phyloP scores from a whole-genome alignment of 2,113 vertebrate genomes.

The Clinocottus analis region DNA sequence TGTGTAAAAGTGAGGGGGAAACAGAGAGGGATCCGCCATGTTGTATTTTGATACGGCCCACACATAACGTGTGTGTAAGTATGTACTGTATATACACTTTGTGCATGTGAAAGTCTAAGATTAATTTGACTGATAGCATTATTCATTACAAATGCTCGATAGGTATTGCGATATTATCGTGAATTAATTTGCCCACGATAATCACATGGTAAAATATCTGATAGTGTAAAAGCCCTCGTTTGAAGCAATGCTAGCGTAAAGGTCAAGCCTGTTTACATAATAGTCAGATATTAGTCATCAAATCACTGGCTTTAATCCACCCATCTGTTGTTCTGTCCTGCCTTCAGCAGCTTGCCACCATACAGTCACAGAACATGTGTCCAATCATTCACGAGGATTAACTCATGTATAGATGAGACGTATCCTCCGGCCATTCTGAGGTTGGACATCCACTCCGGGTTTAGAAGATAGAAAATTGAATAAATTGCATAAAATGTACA shows the following conservation, averaged over 20 bases:
- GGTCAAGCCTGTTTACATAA: conserved; percentile 62
- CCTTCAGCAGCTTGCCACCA: conserved; percentile 43
- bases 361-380: conserved; percentile 48
- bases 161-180: neutral
- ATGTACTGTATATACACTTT: too few species aligned
- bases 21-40: neutral
- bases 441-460: neutral
- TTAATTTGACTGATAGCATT: neutral
- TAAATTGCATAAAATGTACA: neutral
- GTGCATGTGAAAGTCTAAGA: neutral
- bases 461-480: neutral
- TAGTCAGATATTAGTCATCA: conserved; percentile 67
- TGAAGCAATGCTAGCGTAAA: conserved; percentile 25
- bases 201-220: neutral
- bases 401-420: conserved; percentile 15
- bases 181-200: neutral
- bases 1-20: neutral
- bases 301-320: conserved; percentile 68
- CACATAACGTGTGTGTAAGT: neutral
- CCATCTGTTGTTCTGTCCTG: conserved; percentile 66
- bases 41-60: neutral
- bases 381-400: conserved; percentile 55
- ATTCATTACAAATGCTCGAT: neutral
- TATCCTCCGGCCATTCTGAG: neutral
- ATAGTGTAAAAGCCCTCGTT: neutral